Evolutionary conservation across 1,140 invertebrate species (phyloP).

Genomic region (Hyposmocoma kahamanoa): DNA sequence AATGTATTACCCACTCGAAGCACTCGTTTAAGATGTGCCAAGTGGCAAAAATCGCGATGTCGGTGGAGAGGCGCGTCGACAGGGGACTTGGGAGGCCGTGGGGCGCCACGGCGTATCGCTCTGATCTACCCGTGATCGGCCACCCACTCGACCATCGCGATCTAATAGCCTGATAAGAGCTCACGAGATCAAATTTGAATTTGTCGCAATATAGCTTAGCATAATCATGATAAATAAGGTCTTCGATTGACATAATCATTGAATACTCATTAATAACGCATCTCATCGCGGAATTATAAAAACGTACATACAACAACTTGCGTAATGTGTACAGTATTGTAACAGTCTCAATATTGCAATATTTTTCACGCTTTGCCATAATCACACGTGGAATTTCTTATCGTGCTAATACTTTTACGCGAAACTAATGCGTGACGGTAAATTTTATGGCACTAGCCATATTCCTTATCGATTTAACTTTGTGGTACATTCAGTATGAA

Average conservation of each 20-base stretch:
- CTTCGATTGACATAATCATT: too few relatives aligned
- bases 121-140: slow-evolving; percentile 33
- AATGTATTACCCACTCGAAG: slow-evolving; percentile 23
- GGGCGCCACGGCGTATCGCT: slow-evolving; percentile 34
- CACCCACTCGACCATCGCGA: slow-evolving; percentile 26
- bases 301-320: too few relatives aligned
- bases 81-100: slow-evolving; percentile 15
- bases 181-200: slow-evolving; percentile 16
- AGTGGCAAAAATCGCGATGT: slow-evolving; percentile 27
- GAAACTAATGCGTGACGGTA: slow-evolving; percentile 17
- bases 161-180: slow-evolving; percentile 28
- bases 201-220: too few relatives aligned
- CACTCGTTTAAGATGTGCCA: slow-evolving; percentile 28
- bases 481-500: too few relatives aligned
- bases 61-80: slow-evolving; percentile 17
- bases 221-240: too few relatives aligned
- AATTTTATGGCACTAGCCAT: neutral
- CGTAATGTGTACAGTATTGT: too few relatives aligned
- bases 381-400: slow-evolving; percentile 6
- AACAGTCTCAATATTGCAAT: too few relatives aligned
- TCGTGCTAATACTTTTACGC: slow-evolving; percentile 24
- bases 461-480: slow-evolving; percentile 24
- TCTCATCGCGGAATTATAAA: too few relatives aligned
- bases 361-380: neutral
- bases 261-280: too few relatives aligned